Evolutionary conservation across 2,888 invertebrate genomes (phyloP), one percentile per base, ranked within the genome.

Genomic region (Carabus problematicus): DNA sequence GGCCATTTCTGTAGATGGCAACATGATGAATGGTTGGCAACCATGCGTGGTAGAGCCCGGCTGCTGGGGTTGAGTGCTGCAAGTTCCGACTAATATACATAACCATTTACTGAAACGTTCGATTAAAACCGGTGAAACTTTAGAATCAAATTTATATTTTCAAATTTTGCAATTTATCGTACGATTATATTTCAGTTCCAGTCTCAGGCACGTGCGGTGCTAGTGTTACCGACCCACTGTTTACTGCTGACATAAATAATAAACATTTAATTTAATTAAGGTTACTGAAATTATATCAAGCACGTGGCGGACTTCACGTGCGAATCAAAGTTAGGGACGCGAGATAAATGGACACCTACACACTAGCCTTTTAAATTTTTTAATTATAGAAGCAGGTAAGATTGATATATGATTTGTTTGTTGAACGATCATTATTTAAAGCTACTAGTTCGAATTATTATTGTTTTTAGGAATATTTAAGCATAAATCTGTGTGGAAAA

Each of bases 1-100:
- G 29, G 59, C 52, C 11, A 14, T 40, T n/a, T 59, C 66, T 67
- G 66, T 41, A 40, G 49, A 40, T 67, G 66, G 59, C 66, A 67
- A 67, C 55, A 52, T 67, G 66, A 67, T 67, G 42, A 67, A 67
- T 67, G 66, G 49, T 3, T 12, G 11, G 19, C 52, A 29, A 3
- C 29, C 29, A 29, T 29, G 29, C 29, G 29, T 29, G 29, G 29
- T 29, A 6, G 29, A 29, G 29, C 3, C 29, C 29, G 29, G 29
- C 29, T 29, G 3, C 29, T 29, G 29, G 29, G 29, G 29, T 29
- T 29, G 29, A 29, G 29, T 29, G 29, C 29, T 29, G 2, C 2
- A 29, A 29, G 29, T 29, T 29, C 29, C 29, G 29, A 29, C 29
- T 29, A 29, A 29, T 29, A 29, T 29, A 6, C 6, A 29, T 29